phyloP scores from a whole-genome alignment of 37 sponge, comb jelly and placozoan genomes.

The Ianthella basta region DNA sequence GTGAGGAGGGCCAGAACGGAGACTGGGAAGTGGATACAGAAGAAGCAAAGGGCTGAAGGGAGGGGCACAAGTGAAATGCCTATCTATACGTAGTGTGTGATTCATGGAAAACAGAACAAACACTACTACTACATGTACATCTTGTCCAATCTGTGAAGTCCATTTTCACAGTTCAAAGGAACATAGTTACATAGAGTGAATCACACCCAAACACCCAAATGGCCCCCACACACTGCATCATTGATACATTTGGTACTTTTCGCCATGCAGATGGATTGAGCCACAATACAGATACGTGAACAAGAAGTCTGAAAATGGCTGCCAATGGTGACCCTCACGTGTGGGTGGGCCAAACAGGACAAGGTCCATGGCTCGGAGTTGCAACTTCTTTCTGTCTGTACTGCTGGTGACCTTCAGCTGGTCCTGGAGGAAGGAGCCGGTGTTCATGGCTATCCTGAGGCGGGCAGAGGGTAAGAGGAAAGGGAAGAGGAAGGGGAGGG shows the following conservation, averaged over 20 bases:
- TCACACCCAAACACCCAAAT: no score
- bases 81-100: no score
- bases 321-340: not conserved
- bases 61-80: no score
- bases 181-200: no score
- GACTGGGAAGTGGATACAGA: constrained; percentile 12
- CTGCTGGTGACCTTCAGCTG: constrained; percentile 60
- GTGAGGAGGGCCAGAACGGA: not conserved
- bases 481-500: not conserved
- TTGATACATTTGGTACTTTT: no score
- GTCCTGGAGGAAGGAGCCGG: constrained; percentile 50
- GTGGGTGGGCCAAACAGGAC: constrained; percentile 86
- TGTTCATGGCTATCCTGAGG: constrained; percentile 65
- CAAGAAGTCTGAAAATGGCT: constrained; percentile 5
- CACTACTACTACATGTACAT: no score
- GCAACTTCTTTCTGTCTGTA: constrained; percentile 86
- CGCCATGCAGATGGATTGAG: no score
- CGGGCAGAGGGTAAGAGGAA: not conserved
- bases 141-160: no score
- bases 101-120: no score
- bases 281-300: no score
- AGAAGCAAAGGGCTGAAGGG: not conserved
- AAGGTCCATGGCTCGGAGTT: constrained; percentile 88
- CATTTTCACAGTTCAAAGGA: no score
- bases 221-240: no score